Conservation (phyloP, 2,113 vertebrate genomes). For the Toxostoma redivivum region DNA sequence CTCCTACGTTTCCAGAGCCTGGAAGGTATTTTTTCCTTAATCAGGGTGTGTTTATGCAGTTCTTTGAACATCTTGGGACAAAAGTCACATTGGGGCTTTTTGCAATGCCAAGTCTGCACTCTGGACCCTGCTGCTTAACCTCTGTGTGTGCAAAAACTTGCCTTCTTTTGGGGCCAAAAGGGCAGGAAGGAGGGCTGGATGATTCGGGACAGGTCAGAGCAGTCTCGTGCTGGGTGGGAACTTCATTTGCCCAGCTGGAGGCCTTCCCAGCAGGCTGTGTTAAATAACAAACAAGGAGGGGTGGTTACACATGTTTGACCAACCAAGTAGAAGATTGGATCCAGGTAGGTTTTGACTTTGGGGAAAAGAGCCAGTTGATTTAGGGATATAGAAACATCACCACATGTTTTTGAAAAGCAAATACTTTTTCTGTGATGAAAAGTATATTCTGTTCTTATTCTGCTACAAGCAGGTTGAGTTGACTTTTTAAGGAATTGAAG, state of each 20-base stretch:
- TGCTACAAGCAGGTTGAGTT: neutral
- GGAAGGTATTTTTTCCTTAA: constrained; percentile 23
- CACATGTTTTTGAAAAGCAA: neutral
- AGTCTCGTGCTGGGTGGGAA: neutral
- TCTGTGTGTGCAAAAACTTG: neutral
- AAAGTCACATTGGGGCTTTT: neutral
- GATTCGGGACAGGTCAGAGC: neutral
- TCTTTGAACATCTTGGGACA: neutral
- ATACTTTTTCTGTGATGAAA: neutral
- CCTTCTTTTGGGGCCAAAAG: neutral
- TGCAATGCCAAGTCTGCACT: neutral
- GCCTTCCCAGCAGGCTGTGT: neutral
- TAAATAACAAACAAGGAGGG: neutral
- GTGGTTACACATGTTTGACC: neutral
- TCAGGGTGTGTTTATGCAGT: neutral
- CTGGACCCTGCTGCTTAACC: neutral
- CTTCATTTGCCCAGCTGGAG: neutral
- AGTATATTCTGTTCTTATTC: neutral
- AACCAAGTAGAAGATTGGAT: neutral
- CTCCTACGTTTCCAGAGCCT: neutral
- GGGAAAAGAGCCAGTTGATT: neutral
- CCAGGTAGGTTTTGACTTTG: neutral
- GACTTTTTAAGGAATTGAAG: neutral
- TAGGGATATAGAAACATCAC: neutral
- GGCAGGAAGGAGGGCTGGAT: neutral